phyloP scores from a whole-genome alignment of 2,113 vertebrate genomes.

The Orycteropus afer region DNA sequence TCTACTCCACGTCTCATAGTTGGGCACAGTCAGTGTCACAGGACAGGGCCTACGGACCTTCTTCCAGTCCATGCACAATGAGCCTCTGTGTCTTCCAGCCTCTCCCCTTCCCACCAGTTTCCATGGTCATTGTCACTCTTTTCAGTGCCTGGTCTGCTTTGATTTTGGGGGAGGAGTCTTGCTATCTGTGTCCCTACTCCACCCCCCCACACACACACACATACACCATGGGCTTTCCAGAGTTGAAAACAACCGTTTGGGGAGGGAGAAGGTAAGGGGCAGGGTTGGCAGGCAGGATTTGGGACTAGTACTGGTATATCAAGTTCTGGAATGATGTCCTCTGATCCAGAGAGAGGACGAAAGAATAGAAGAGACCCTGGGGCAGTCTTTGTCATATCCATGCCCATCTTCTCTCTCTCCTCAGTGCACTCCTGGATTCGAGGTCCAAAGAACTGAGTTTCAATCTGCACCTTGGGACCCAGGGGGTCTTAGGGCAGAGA shows the following conservation, averaged over 20 bases:
- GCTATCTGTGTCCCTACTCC: not conserved
- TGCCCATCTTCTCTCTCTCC: not conserved
- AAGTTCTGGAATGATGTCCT: not conserved
- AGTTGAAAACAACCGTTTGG: not conserved
- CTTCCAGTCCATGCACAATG: conserved; percentile 46
- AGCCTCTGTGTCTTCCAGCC: conserved; percentile 44
- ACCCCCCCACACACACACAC: no score
- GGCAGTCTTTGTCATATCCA: not conserved
- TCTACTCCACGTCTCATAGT: not conserved
- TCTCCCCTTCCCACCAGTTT: conserved; percentile 47
- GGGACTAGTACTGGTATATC: not conserved
- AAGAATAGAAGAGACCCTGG: not conserved
- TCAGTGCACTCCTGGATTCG: not conserved
- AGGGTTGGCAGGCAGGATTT: not conserved
- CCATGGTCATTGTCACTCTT: conserved; percentile 1
- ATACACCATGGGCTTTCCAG: not conserved
- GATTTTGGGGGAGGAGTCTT: not conserved
- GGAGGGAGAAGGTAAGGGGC: not conserved
- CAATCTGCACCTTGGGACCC: not conserved
- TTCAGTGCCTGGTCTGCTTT: not conserved
- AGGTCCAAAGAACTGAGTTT: not conserved
- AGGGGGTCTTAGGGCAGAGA: not conserved
- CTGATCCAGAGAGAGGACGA: not conserved
- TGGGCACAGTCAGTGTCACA: conserved; percentile 64
- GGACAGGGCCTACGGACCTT: conserved; percentile 39